These are phyloP conservation scores for Leptocoma aspasia DNA, from an alignment of 2,113 vertebrate species.

Conservation along the genomic window DNA sequence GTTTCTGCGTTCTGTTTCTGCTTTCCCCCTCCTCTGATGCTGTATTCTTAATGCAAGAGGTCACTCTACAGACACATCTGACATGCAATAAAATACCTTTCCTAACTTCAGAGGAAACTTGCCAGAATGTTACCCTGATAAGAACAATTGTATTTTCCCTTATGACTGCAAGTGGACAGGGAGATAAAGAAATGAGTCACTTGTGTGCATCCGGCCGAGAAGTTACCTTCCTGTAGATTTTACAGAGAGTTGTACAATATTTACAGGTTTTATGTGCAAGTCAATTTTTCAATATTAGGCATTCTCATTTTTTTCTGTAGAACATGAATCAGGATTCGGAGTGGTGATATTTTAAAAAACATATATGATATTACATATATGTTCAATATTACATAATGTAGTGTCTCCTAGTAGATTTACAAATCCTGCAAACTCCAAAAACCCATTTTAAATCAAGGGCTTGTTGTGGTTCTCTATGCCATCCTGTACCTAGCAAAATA, in stretches of 20 bases:
- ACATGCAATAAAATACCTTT: neutral
- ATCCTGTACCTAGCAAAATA: neutral
- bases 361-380: neutral
- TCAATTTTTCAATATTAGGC: neutral
- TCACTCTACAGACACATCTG: neutral
- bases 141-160: constrained; percentile 1
- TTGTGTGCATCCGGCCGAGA: neutral
- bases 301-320: neutral
- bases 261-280: neutral
- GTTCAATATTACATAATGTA: neutral
- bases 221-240: neutral
- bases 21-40: neutral
- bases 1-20: neutral
- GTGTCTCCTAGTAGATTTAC: neutral
- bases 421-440: neutral
- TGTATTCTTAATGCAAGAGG: neutral
- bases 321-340: neutral
- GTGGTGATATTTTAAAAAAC: neutral
- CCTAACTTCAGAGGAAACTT: neutral
- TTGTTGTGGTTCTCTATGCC: neutral
- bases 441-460: neutral
- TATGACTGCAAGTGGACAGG: neutral
- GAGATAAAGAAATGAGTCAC: constrained; percentile 6
- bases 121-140: neutral
- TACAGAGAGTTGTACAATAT: neutral